These are phyloP conservation scores for Callocephalon fimbriatum DNA, from an alignment of 2,113 vertebrate species.

Conservation along the genomic window DNA sequence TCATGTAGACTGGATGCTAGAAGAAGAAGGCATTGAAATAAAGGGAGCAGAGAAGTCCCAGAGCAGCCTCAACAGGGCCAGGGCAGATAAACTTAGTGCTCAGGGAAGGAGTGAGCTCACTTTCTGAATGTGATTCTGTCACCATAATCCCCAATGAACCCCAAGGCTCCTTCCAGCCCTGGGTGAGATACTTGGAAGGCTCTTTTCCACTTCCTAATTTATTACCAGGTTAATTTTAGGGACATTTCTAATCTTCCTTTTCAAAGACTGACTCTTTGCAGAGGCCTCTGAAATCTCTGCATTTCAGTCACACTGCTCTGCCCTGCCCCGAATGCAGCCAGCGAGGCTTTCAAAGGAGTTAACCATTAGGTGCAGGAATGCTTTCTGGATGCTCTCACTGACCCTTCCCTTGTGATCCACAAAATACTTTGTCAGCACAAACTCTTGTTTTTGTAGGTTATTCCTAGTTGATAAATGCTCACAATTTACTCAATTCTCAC, in stretches of 20 bases:
- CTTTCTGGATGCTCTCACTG: not conserved
- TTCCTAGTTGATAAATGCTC: slow-evolving; percentile 51
- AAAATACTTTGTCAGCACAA: slow-evolving; percentile 9
- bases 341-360: not conserved
- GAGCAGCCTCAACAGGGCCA: not conserved
- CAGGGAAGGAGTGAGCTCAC: not conserved
- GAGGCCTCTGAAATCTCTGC: not conserved
- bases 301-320: not conserved
- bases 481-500: not conserved
- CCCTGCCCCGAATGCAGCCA: not conserved
- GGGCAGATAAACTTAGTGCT: not conserved
- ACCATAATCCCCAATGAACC: not conserved
- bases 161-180: not conserved
- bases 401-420: slow-evolving; percentile 51
- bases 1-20: not conserved
- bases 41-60: not conserved
- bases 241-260: not conserved
- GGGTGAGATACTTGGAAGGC: not conserved
- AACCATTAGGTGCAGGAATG: slow-evolving; percentile 42
- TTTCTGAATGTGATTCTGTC: not conserved
- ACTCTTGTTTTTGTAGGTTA: not conserved
- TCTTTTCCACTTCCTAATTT: not conserved
- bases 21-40: not conserved
- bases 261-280: not conserved
- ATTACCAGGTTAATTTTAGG: not conserved